These are phyloP conservation scores for Battus philenor DNA, from an alignment of 1,140 invertebrate species.

Conservation along the genomic window DNA sequence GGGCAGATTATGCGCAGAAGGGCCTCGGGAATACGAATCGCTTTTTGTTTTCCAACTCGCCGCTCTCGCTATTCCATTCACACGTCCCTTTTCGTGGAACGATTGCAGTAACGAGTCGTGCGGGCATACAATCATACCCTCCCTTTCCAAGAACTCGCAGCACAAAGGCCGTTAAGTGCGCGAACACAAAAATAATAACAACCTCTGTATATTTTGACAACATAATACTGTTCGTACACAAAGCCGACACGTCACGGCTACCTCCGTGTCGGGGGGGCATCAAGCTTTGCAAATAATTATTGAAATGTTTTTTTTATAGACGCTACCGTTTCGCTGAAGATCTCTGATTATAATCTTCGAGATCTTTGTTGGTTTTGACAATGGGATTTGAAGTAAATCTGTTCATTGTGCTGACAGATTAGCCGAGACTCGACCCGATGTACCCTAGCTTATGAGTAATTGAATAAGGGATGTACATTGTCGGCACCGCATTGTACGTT, in stretches of 20 bases:
- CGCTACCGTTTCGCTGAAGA: conserved; percentile 67
- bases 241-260: conserved; percentile 66
- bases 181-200: conserved; percentile 75
- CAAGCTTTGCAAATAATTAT: conserved; percentile 73
- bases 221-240: conserved; percentile 70
- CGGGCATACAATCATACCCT: conserved; percentile 48
- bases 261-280: no score
- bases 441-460: conserved; percentile 51
- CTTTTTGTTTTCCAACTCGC: conserved; percentile 34
- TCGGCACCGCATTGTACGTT: conserved; percentile 34
- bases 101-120: conserved; percentile 37
- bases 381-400: conserved; percentile 59
- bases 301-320: conserved; percentile 64
- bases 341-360: conserved; percentile 72
- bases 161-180: conserved; percentile 70
- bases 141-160: conserved; percentile 53
- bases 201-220: conserved; percentile 73
- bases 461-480: conserved; percentile 37
- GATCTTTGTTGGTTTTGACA: conserved; percentile 69
- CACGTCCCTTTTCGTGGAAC: conserved; percentile 51
- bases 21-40: conserved; percentile 35
- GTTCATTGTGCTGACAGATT: conserved; percentile 59
- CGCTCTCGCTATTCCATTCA: conserved; percentile 59
- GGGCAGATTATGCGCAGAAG: conserved; percentile 23
- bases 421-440: conserved; percentile 51